These are phyloP conservation scores for Habropoda laboriosa DNA, from an alignment of 1,140 invertebrate species.

Conservation along the genomic window DNA sequence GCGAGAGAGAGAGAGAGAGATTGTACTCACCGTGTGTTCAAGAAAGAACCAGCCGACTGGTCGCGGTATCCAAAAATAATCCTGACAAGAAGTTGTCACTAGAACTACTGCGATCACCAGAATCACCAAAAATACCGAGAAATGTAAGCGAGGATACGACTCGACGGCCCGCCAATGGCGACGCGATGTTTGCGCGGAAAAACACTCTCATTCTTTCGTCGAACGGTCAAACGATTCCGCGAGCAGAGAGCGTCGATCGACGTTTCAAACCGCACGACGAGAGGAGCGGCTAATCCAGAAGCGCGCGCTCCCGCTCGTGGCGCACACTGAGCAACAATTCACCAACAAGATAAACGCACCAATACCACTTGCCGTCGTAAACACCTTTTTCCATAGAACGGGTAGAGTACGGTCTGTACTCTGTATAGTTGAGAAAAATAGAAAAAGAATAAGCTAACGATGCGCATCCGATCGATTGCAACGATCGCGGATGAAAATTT, in stretches of 20 bases:
- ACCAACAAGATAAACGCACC: neutral
- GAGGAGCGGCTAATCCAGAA: constrained; percentile 76
- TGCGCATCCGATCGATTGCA: too few relatives aligned
- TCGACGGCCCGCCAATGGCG: constrained; percentile 26
- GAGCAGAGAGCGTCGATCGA: constrained; percentile 17
- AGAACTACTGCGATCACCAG: constrained; percentile 34
- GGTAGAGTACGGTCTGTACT: neutral
- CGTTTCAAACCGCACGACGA: constrained; percentile 53
- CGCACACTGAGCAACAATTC: neutral
- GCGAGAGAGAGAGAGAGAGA: too few relatives aligned
- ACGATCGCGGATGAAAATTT: neutral
- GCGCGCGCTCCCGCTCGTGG: constrained; percentile 69
- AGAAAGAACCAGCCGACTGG: constrained; percentile 42
- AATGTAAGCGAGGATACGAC: neutral
- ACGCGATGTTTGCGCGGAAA: constrained; percentile 37
- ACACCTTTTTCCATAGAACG: neutral
- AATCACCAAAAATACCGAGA: constrained; percentile 28
- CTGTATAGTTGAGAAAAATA: too few relatives aligned
- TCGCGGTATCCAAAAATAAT: constrained; percentile 66
- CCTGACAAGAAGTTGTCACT: constrained; percentile 42
- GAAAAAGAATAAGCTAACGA: too few relatives aligned
- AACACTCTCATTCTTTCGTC: constrained; percentile 67
- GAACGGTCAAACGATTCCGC: constrained; percentile 5
- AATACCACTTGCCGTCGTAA: neutral
- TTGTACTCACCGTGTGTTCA: constrained; percentile 70